Percentiles rank a stretch among this genome's conserved stretches.
These are phyloP conservation scores for Pollenia labialis DNA, from an alignment of 2,888 invertebrate species.

Conservation along the genomic window DNA sequence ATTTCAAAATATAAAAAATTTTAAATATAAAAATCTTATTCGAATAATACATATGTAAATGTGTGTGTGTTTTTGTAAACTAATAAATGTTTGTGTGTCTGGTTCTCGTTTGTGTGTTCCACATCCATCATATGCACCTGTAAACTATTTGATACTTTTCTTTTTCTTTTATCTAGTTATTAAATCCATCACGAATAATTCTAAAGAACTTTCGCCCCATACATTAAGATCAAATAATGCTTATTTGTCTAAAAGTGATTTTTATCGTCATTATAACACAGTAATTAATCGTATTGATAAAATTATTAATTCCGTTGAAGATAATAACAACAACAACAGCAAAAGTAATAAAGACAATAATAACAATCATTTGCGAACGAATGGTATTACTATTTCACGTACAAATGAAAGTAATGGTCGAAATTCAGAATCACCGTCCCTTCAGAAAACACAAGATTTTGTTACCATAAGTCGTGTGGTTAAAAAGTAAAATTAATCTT, in stretches of 20 bases:
- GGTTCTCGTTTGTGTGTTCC: constrained; percentile 12
- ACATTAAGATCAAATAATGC: constrained; percentile 21
- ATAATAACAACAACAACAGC: constrained; percentile 8
- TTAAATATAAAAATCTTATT: too few species aligned
- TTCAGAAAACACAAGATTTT: constrained; percentile 24
- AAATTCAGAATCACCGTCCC: neutral
- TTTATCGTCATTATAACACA: constrained; percentile 13
- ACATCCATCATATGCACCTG: constrained; percentile 4
- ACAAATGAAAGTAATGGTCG: neutral
- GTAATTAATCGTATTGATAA: constrained; percentile 53
- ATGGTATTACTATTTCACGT: neutral
- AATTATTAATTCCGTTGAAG: constrained; percentile 21
- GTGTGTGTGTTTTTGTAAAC: neutral
- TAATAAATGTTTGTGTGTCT: neutral
- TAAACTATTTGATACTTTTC: constrained; percentile 45
- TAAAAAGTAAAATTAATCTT: constrained; percentile 7
- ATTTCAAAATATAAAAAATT: too few species aligned
- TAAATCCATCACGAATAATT: constrained; percentile 5
- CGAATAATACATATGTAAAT: neutral
- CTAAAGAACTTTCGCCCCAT: constrained; percentile 9
- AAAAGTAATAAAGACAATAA: constrained; percentile 17
- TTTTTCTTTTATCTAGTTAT: constrained; percentile 62
- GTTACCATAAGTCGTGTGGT: constrained; percentile 37
- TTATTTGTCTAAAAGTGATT: constrained; percentile 8
- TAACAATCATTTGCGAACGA: constrained; percentile 34